Base-by-base conservation (phyloP, 2,888 invertebrate species). In the Ennomos fuscantarius region DNA sequence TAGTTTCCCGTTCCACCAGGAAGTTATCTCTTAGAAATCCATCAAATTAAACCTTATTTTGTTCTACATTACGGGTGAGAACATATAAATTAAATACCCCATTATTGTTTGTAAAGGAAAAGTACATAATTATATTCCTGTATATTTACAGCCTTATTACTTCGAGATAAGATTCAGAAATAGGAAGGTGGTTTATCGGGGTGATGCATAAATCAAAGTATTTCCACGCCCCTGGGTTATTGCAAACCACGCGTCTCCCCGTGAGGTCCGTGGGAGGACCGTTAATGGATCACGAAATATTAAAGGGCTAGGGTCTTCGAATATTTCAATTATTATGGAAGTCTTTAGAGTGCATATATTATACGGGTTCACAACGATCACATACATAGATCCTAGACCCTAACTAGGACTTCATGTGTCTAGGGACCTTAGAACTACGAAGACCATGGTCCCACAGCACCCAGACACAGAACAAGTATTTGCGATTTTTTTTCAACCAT, bases 201-300 rank as follows among this genome's bases (percentile, higher is more conserved):
- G 32, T 42, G 51, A 46, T 52, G 57, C 47, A 48, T 52, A 53
- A 48, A 48, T 58, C 57, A 48, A 45, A 44, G 6, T 13, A 43
- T 47, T 48, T 51, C 52, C 51, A 42, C 57, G 52, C 57, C 52
- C 50, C 42, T 12, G 46, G 42, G 41, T 32, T 36, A 46, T 50
- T 35, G 47, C 31, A 39, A 32, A 11, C 45, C 37, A 12, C 51
- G 8, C 15, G 55, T 24, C 13, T 24, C 34, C 32, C 50, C 40
- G 33, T 24, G 36, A 45, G 49, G 31, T 43, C 57, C 34, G 43
- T 52, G 57, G 51, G 51, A 52, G 44, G 13, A 40, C 40, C 57
- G 47, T 35, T 57, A 57, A 52, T 48, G 48, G 10, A 37, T 15
- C 52, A 52, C 42, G 46, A 42, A 36, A 46, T 51, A 39, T 50